These are phyloP conservation scores for Carassius auratus DNA, from an alignment of 2,113 vertebrate species.

Conservation along the genomic window DNA sequence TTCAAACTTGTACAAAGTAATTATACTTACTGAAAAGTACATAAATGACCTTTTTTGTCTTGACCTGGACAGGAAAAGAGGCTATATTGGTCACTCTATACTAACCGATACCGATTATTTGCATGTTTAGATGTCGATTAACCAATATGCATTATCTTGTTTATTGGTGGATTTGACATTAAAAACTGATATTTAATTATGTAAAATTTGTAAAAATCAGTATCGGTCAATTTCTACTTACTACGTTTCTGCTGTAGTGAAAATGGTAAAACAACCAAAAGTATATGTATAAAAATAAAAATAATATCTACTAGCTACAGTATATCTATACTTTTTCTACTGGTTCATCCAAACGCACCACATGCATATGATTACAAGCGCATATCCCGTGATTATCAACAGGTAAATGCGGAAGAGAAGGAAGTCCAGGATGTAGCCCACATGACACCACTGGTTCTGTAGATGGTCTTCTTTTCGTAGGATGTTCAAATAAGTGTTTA, in stretches of 20 bases:
- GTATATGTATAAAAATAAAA: neutral
- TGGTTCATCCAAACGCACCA: conserved; percentile 81
- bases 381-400: conserved; percentile 77
- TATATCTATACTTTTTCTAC: neutral
- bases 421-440: conserved; percentile 81
- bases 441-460: conserved; percentile 79
- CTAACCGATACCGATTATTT: neutral
- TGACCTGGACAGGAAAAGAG: neutral
- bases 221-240: neutral
- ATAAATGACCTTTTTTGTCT: neutral
- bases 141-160: neutral
- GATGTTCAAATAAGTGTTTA: conserved; percentile 68
- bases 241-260: neutral
- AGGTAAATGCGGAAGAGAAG: conserved; percentile 81
- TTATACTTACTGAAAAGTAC: neutral
- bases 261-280: neutral
- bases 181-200: neutral
- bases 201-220: neutral
- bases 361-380: conserved; percentile 79
- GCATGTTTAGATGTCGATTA: neutral
- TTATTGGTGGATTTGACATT: neutral
- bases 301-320: neutral
- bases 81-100: neutral
- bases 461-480: conserved; percentile 71
- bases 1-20: neutral